Percentiles rank a stretch among this genome's conserved stretches.
phyloP scores from a whole-genome alignment of 2,888 invertebrate species.

The Cotesia congregata region DNA sequence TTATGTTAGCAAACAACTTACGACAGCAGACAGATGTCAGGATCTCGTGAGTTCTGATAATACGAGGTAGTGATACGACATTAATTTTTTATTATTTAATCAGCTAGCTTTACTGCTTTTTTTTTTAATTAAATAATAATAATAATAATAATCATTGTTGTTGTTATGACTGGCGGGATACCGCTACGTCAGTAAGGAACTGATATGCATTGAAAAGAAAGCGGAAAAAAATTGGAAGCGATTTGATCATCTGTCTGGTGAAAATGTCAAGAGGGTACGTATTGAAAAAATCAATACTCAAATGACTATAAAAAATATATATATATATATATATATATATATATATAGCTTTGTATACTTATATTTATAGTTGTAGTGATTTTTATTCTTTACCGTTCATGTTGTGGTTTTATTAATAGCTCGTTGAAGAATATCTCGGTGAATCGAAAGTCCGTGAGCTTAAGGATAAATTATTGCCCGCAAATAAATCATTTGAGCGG shows the following conservation, averaged over 20 bases:
- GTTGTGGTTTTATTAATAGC: slow-evolving; percentile 13
- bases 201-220: slow-evolving; percentile 53
- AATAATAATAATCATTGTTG: neutral
- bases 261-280: slow-evolving; percentile 56
- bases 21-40: slow-evolving; percentile 22
- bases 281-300: slow-evolving; percentile 13
- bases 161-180: neutral
- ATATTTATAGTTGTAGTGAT: neutral
- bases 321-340: neutral
- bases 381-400: neutral
- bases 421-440: slow-evolving; percentile 57
- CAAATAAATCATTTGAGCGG: slow-evolving; percentile 27
- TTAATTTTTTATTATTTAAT: neutral
- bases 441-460: slow-evolving; percentile 52
- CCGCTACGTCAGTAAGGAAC: slow-evolving; percentile 55
- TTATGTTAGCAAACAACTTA: slow-evolving; percentile 33
- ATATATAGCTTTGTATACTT: neutral
- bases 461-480: slow-evolving; percentile 48
- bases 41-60: slow-evolving; percentile 51
- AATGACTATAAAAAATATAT: neutral
- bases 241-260: slow-evolving; percentile 55
- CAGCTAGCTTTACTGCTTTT: neutral
- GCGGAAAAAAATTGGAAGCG: slow-evolving; percentile 54
- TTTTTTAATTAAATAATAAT: neutral
- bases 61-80: slow-evolving; percentile 50